Evolutionary conservation across 2,888 invertebrate species (phyloP), one percentile per base, ranked within the genome.

Genomic region (Adineta ricciae): DNA sequence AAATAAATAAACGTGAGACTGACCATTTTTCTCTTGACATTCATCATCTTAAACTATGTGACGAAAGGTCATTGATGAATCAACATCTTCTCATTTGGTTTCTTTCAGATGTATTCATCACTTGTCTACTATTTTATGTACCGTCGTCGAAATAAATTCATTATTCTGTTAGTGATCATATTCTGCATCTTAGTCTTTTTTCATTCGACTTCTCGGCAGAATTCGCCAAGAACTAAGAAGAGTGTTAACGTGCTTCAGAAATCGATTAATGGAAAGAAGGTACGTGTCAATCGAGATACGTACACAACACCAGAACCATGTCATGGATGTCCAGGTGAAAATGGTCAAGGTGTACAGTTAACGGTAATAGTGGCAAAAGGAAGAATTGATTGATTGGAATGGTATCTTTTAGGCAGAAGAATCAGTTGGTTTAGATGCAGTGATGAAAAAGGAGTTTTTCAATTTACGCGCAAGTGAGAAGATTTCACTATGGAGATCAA

Each of bases 391-490:
- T 64, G 14, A 21, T 64, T 27, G 7, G 27, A 50, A 7, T 16
- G 14, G 19, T 16, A 50, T 7, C 5, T 73, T 50, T 82, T 54
- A 85, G 85, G 78, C 83, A 5, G 84, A 84, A 46, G 85, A 85
- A 32, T 84, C 83, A n/a, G 78, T 64, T 50, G 72, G 87, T 87
- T 89, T 92, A 41, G 94, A 95, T 86, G 92, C 93, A 87, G 92
- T 94, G 0, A 93, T 95, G 89, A 93, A 94, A 88, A 94, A 93
- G 89, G 94, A 95, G 87, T 96, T 96, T 1, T 93, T 97, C 87
- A 97, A 97, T 90, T 93, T 95, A 86, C 93, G 95, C 87, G 92
- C 96, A 16, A 96, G 96, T 89, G 95, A 96, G 89, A 93, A 94
- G 89, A 94, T 97, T 88, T 93, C 95, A 0, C 93, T 95, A 88